Evolutionary conservation across 2,113 vertebrate species (phyloP).

Genomic region (Siniperca chuatsi): DNA sequence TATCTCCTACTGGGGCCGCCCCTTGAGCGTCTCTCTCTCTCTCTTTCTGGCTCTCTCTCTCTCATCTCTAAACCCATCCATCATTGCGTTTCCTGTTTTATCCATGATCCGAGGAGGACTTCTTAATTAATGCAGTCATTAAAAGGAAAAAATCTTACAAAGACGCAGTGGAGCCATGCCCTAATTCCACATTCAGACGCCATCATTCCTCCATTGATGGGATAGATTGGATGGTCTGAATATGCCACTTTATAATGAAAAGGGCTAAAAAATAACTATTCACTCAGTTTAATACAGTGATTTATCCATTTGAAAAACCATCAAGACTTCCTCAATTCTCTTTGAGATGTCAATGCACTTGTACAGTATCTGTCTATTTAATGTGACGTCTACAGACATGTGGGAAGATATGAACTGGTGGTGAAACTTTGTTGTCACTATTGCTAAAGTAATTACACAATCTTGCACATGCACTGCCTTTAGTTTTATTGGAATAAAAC

Average conservation of each 20-base stretch:
- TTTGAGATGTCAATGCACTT: slow-evolving; percentile 17
- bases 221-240: slow-evolving; percentile 62
- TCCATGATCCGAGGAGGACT: slow-evolving; percentile 53
- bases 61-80: slow-evolving; percentile 52
- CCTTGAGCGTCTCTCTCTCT: slow-evolving; percentile 29
- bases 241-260: slow-evolving; percentile 61
- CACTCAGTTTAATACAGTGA: slow-evolving; percentile 47
- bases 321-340: slow-evolving; percentile 44
- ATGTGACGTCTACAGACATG: not conserved
- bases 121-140: slow-evolving; percentile 72
- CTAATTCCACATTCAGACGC: slow-evolving; percentile 64
- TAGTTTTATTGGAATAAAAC: no score
- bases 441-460: not conserved
- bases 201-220: slow-evolving; percentile 51
- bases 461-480: no score
- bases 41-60: not conserved
- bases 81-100: slow-evolving; percentile 51
- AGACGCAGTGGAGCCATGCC: slow-evolving; percentile 37
- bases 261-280: slow-evolving; percentile 62
- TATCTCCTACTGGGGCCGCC: slow-evolving; percentile 40
- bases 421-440: not conserved
- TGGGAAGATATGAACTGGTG: not conserved
- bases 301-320: slow-evolving; percentile 54
- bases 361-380: slow-evolving; percentile 5
- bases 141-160: slow-evolving; percentile 62